phyloP scores from a whole-genome alignment of 2,113 vertebrate genomes.

The Acrocephalus arundinaceus region DNA sequence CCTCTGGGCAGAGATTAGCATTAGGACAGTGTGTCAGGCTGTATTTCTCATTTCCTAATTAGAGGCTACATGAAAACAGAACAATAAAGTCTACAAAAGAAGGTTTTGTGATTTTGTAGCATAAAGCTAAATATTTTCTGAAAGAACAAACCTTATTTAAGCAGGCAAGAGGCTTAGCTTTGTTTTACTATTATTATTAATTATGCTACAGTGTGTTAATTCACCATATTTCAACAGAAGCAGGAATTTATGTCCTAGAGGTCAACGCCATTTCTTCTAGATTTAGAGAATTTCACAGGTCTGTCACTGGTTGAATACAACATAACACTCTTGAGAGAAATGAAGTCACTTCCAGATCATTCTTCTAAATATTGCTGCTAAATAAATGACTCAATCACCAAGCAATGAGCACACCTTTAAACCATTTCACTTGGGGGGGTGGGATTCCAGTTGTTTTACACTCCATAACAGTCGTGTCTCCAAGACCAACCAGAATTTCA shows the following conservation, averaged over 20 bases:
- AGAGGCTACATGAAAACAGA: neutral
- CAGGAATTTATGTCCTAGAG: neutral
- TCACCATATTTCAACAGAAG: neutral
- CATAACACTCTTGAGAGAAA: conserved; percentile 36
- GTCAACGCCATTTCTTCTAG: neutral
- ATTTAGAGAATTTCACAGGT: neutral
- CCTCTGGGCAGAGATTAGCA: neutral
- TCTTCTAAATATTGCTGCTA: neutral
- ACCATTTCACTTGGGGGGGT: conserved; percentile 88
- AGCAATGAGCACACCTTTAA: conserved; percentile 85
- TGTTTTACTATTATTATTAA: neutral
- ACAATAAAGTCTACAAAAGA: neutral
- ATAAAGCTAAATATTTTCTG: neutral
- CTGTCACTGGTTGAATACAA: conserved; percentile 4
- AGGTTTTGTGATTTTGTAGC: neutral
- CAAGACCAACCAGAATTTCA: conserved; percentile 86
- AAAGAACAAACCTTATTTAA: neutral
- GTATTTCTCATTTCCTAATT: neutral
- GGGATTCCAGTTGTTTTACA: conserved; percentile 88
- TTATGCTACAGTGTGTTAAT: neutral
- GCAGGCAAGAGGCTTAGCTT: neutral
- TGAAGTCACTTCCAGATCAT: neutral
- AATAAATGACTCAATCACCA: neutral
- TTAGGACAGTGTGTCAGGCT: neutral
- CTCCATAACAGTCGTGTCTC: conserved; percentile 87